Evolutionary conservation across 2,888 invertebrate genomes (phyloP).

Genomic region (Galerucella nymphaeae): DNA sequence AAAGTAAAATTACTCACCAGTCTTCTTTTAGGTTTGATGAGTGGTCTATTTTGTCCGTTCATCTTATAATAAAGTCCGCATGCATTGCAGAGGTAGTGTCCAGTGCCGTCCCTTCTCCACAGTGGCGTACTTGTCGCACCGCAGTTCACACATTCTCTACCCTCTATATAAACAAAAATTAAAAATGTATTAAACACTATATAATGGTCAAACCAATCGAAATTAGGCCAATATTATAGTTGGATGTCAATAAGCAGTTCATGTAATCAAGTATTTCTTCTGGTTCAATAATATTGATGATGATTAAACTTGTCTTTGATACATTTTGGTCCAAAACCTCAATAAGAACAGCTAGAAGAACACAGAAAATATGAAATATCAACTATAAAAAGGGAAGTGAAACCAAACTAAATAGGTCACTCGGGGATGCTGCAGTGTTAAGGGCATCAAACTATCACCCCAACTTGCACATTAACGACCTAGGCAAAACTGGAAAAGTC

Average conservation of each 20-base stretch:
- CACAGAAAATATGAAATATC: too few relatives aligned
- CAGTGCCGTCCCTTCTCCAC: constrained; percentile 97
- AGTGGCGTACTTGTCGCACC: constrained; percentile 98
- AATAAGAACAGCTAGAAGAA: too few relatives aligned
- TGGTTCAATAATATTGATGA: too few relatives aligned
- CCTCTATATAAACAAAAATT: constrained; percentile 73
- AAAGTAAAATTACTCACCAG: constrained; percentile 82
- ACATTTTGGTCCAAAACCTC: too few relatives aligned
- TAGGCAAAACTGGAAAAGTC: too few relatives aligned
- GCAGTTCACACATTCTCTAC: constrained; percentile 98
- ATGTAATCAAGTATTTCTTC: not conserved
- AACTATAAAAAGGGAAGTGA: too few relatives aligned
- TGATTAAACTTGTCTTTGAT: too few relatives aligned
- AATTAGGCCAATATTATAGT: not conserved
- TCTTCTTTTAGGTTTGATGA: constrained; percentile 99
- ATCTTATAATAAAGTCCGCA: constrained; percentile 99
- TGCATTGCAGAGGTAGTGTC: constrained; percentile 98
- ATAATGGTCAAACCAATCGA: not conserved
- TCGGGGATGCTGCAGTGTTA: too few relatives aligned
- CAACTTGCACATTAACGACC: too few relatives aligned
- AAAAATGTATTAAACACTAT: constrained; percentile 36
- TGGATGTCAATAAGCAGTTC: not conserved
- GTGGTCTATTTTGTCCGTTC: constrained; percentile 98
- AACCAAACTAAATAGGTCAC: too few relatives aligned
- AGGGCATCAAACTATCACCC: too few relatives aligned